phyloP scores from a whole-genome alignment of 1,140 invertebrate species.

The Papilio glaucus region DNA sequence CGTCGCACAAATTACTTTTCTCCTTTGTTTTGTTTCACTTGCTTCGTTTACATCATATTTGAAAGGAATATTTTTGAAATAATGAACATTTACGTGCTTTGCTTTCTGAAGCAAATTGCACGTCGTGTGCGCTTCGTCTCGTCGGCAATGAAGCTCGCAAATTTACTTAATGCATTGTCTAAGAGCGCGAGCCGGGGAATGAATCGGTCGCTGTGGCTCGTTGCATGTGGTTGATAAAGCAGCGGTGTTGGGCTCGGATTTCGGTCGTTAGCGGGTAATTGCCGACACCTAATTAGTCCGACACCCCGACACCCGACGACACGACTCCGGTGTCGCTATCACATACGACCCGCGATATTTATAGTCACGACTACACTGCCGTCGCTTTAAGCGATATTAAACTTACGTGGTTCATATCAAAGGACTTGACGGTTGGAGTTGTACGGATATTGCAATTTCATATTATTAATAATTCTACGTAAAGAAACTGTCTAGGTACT shows the following conservation, averaged over 20 bases:
- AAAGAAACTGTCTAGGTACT: not conserved
- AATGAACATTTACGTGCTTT: not conserved
- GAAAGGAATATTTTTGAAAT: not conserved
- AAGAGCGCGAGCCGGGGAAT: constrained; percentile 34
- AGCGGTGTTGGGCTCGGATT: constrained; percentile 58
- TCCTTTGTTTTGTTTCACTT: no score
- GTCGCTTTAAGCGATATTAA: constrained; percentile 8
- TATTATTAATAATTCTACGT: not conserved
- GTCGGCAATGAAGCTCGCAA: constrained; percentile 37
- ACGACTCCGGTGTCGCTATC: constrained; percentile 58
- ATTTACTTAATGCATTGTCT: constrained; percentile 29
- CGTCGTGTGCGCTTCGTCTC: not conserved
- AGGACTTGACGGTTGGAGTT: constrained; percentile 6
- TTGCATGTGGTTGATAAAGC: constrained; percentile 73
- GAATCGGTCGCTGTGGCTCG: constrained; percentile 44
- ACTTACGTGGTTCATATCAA: not conserved
- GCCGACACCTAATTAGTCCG: constrained; percentile 77
- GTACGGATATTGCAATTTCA: no score
- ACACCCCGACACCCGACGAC: constrained; percentile 48
- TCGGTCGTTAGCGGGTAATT: constrained; percentile 79
- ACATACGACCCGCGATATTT: constrained; percentile 73
- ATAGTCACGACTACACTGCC: constrained; percentile 45
- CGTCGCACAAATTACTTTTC: no score
- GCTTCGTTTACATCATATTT: not conserved
- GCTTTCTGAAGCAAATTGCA: not conserved